Conservation (phyloP, 2,888 invertebrate species). For the Amaurobius ferox region DNA sequence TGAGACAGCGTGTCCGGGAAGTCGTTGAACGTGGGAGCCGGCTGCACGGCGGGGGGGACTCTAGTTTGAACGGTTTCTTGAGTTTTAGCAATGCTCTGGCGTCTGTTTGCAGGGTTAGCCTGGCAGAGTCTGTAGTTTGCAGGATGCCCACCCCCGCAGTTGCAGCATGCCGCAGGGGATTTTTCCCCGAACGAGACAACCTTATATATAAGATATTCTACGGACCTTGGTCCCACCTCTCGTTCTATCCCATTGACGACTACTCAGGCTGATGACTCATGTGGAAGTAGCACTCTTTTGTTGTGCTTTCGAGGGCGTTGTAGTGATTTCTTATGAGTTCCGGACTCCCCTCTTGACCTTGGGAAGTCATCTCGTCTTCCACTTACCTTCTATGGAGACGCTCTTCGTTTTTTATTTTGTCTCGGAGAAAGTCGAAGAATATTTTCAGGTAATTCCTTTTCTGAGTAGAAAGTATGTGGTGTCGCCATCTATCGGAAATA, state of each 20-base stretch:
- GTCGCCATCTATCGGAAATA: constrained; percentile 27
- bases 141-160: no score
- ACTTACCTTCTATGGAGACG: constrained; percentile 52
- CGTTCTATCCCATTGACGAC: not conserved
- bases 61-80: no score
- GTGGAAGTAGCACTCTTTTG: constrained; percentile 20
- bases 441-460: not conserved
- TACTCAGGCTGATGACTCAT: constrained; percentile 36
- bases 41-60: no score
- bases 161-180: no score
- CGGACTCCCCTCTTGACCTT: constrained; percentile 37
- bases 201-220: no score
- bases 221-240: constrained; percentile 7
- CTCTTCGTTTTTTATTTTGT: not conserved
- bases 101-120: no score
- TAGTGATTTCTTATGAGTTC: constrained; percentile 13
- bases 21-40: no score
- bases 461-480: not conserved
- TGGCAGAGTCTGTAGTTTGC: no score
- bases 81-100: no score
- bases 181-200: no score
- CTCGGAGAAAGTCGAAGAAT: not conserved
- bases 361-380: constrained; percentile 21
- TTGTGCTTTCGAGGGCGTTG: constrained; percentile 35
- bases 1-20: no score